phyloP scores from a whole-genome alignment of 2,888 invertebrate species.

The Dasypolia templi region DNA sequence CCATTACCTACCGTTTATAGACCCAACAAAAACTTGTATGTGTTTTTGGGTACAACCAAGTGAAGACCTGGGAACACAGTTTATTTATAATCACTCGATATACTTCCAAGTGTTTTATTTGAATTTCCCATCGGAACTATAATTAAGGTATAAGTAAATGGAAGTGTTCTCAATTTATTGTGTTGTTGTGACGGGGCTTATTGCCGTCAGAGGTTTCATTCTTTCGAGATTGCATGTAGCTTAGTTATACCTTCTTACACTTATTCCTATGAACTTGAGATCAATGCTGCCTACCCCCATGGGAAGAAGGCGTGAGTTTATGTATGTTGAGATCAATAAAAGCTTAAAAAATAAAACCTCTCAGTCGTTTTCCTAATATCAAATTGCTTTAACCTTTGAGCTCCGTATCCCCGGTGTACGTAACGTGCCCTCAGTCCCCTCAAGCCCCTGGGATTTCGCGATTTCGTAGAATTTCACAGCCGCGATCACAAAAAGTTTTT shows the following conservation, averaged over 20 bases:
- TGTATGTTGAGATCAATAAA: neutral
- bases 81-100: slow-evolving; percentile 42
- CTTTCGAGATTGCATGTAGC: neutral
- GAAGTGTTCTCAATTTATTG: slow-evolving; percentile 12
- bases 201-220: slow-evolving; percentile 16
- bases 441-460: too few species aligned
- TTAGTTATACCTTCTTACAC: neutral
- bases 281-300: too few species aligned
- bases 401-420: too few species aligned
- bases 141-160: slow-evolving; percentile 18
- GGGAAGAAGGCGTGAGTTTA: too few species aligned
- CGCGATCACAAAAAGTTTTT: too few species aligned
- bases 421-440: too few species aligned
- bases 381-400: neutral
- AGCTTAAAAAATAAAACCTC: neutral
- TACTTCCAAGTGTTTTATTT: slow-evolving; percentile 34
- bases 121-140: slow-evolving; percentile 36
- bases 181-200: slow-evolving; percentile 8
- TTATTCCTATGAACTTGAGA: neutral
- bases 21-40: slow-evolving; percentile 16
- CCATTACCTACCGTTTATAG: slow-evolving; percentile 26
- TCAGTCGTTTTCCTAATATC: neutral
- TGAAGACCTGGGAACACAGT: slow-evolving; percentile 11
- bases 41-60: slow-evolving; percentile 8
- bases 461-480: too few species aligned